A percentile compares a stretch with the other conserved stretches of the same genome.
Conservation (phyloP, 2,888 invertebrate genomes). For the Mesochorus sp. region DNA sequence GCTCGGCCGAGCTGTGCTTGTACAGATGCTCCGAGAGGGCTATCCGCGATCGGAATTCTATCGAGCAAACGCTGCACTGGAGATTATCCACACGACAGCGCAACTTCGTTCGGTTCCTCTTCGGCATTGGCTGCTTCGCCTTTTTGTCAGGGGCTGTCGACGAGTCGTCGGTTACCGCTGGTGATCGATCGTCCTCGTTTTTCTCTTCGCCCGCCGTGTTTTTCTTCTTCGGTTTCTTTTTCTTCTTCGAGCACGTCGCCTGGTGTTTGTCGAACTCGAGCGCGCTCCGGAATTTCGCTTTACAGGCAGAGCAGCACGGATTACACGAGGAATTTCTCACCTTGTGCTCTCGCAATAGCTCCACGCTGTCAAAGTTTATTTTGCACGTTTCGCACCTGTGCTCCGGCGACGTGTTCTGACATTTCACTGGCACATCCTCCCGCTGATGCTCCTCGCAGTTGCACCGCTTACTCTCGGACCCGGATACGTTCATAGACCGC, state of each 20-base stretch:
- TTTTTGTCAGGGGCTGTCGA: constrained; percentile 15
- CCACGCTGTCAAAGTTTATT: constrained; percentile 26
- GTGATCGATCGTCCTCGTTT: background rate
- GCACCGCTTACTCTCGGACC: background rate
- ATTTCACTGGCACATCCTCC: background rate
- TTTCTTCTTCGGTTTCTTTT: background rate
- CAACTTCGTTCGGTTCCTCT: constrained; percentile 8
- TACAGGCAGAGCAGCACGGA: background rate
- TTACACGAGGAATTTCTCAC: background rate
- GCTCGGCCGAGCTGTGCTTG: constrained; percentile 71
- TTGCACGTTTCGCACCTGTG: constrained; percentile 59
- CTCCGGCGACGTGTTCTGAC: background rate
- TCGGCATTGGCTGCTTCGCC: background rate
- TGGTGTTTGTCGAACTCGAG: no score
- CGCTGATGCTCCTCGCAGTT: background rate
- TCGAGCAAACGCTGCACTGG: constrained; percentile 71
- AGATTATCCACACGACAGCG: constrained; percentile 21
- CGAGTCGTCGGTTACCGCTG: constrained; percentile 3
- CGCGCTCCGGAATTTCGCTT: no score
- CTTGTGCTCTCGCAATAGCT: constrained; percentile 47
- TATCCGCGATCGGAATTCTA: constrained; percentile 63
- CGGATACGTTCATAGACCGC: background rate
- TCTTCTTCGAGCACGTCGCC: no score
- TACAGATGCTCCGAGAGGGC: constrained; percentile 72
- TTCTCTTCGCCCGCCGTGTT: background rate